These are phyloP conservation scores for Nomia melanderi DNA, from an alignment of 1,140 invertebrate species.

Conservation along the genomic window DNA sequence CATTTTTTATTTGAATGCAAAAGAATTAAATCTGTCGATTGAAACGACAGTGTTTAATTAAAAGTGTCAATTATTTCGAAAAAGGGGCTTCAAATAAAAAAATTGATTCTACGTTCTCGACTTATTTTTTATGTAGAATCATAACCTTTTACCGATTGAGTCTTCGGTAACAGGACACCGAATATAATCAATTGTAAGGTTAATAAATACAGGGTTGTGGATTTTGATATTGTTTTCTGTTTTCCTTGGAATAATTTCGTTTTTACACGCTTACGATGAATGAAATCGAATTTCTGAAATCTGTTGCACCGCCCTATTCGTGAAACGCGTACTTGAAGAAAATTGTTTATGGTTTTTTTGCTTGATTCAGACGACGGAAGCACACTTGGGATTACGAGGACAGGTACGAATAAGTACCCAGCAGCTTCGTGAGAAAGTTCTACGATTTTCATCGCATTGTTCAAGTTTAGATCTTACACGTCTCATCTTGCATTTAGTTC, in stretches of 20 bases:
- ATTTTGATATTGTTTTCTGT: neutral
- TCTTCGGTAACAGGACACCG: too few species aligned
- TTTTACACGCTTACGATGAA: neutral
- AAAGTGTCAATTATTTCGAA: too few species aligned
- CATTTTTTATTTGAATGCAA: too few species aligned
- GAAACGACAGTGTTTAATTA: too few species aligned
- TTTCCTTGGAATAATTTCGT: neutral
- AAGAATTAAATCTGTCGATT: too few species aligned
- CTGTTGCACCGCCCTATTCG: constrained; percentile 1
- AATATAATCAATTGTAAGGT: too few species aligned
- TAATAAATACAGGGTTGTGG: constrained; percentile 13
- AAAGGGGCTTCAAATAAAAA: too few species aligned
- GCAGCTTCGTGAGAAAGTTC: constrained; percentile 54
- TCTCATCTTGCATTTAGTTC: constrained; percentile 41
- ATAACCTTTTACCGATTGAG: too few species aligned
- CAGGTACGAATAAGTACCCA: constrained; percentile 78
- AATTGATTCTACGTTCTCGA: too few species aligned
- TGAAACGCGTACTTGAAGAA: constrained; percentile 40
- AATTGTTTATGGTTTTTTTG: constrained; percentile 67
- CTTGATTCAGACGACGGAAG: constrained; percentile 82
- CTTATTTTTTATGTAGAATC: too few species aligned
- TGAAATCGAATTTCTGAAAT: neutral
- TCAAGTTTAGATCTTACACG: constrained; percentile 19
- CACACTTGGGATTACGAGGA: constrained; percentile 84
- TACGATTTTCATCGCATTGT: constrained; percentile 41